Base-by-base conservation (phyloP, 2,888 invertebrate genomes). In the Cerceris ruficornis region DNA sequence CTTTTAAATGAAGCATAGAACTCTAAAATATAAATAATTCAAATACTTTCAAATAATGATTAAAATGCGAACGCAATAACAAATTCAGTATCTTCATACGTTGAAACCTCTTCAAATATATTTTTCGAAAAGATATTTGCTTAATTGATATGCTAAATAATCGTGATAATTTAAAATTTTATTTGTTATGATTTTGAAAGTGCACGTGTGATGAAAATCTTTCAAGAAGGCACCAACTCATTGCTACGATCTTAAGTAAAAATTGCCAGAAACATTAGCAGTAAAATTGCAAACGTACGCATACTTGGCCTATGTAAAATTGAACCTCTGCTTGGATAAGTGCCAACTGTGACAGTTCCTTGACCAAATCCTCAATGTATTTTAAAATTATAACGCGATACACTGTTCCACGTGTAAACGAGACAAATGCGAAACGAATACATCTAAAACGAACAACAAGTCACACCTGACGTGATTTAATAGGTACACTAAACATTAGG, bases 311-410 rank as follows among this genome's bases (percentile, higher is more conserved):
- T 58, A 67, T 42, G 59, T 46, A 46, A 42, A 67, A 57, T 14
- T 69, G 69, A 72, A 75, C 49, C 52, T 60, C 15, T 54, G 6
- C 8, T 60, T 85, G 86, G 79, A 77, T 7, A 7, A 6, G 41
- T 4, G 84, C 85, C 85, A 86, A 84, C 42, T 77, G 81, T 82
- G 68, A 81, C 84, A 58, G 75, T 80, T 76, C 76, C 83, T 84
- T 84, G 82, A 81, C 79, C 8, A 84, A 80, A 73, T 59, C 65
- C 60, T 61, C 14, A 52, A 15, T 54, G 0, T 28, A 41, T 17
- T 67, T 73, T 43, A 52, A 75, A 81, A 70, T 52, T 80, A 75
- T 60, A 69, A 28, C 58, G 43, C 41, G 9, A 28, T 58, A 15
- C 41, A 15, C 13, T 28, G 8, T 11, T 15, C 8, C n/a, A 57